These are phyloP conservation scores for Amphibalanus amphitrite DNA, from an alignment of 1,140 invertebrate species.

Conservation along the genomic window DNA sequence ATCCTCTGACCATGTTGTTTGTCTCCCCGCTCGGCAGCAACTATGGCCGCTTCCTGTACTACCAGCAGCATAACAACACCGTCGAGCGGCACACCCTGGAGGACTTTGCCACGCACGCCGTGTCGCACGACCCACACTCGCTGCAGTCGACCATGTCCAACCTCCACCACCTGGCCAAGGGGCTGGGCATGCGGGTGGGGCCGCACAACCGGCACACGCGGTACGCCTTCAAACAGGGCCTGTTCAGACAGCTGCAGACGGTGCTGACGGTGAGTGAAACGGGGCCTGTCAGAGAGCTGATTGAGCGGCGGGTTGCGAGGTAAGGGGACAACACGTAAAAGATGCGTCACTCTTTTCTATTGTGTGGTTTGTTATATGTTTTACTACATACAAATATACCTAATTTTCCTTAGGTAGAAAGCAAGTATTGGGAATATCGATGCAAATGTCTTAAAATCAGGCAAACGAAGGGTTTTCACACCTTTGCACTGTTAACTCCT, in stretches of 20 bases:
- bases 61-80: slow-evolving; percentile 26
- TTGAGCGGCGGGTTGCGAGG: too few species aligned
- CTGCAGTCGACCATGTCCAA: slow-evolving; percentile 43
- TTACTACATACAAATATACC: too few species aligned
- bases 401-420: too few species aligned
- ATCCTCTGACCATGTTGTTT: too few species aligned
- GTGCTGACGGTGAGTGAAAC: slow-evolving; percentile 10
- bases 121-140: slow-evolving; percentile 41
- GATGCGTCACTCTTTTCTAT: too few species aligned
- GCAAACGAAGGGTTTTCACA: too few species aligned
- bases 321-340: too few species aligned
- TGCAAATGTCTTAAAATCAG: too few species aligned
- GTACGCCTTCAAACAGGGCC: slow-evolving; percentile 3
- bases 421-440: too few species aligned
- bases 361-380: too few species aligned
- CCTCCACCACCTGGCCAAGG: slow-evolving; percentile 36
- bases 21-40: neutral
- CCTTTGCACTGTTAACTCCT: too few species aligned
- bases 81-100: slow-evolving; percentile 43
- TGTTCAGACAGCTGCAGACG: slow-evolving; percentile 13
- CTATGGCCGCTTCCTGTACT: slow-evolving; percentile 7
- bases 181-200: slow-evolving; percentile 23
- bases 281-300: slow-evolving; percentile 22
- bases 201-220: neutral
- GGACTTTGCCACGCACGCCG: slow-evolving; percentile 44